phyloP scores from a whole-genome alignment of 2,888 invertebrate species.

The Pyralis farinalis region DNA sequence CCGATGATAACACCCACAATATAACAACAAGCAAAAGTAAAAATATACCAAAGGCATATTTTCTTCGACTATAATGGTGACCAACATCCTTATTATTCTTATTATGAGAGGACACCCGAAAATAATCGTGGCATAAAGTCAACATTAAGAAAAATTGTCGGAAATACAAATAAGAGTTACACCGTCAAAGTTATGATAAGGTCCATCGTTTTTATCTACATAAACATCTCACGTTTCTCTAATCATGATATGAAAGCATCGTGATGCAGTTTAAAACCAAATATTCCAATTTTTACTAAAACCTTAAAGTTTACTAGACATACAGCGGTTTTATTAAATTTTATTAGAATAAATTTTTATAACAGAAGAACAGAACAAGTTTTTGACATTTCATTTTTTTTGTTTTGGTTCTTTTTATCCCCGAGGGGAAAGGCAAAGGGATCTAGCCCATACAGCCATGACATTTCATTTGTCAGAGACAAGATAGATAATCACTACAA shows the following conservation, averaged over 20 bases:
- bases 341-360: too few species aligned
- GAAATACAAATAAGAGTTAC: slow-evolving; percentile 4
- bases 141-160: slow-evolving; percentile 59
- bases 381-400: too few species aligned
- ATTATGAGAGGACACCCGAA: slow-evolving; percentile 58
- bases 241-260: neutral
- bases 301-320: too few species aligned
- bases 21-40: slow-evolving; percentile 95
- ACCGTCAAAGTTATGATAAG: slow-evolving; percentile 13
- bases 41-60: slow-evolving; percentile 90
- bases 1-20: slow-evolving; percentile 97
- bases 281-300: too few species aligned
- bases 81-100: slow-evolving; percentile 62
- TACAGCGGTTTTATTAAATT: too few species aligned
- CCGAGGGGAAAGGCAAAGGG: too few species aligned
- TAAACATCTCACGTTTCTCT: slow-evolving; percentile 5
- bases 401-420: too few species aligned
- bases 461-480: too few species aligned
- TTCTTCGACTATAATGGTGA: slow-evolving; percentile 57
- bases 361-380: too few species aligned
- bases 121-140: slow-evolving; percentile 76
- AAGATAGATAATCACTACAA: too few species aligned
- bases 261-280: neutral
- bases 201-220: slow-evolving; percentile 24
- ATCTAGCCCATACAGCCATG: too few species aligned